A percentile compares a stretch with the other conserved stretches of the same genome.
phyloP scores from a whole-genome alignment of 2,888 invertebrate genomes.

The Deilephila elpenor region DNA sequence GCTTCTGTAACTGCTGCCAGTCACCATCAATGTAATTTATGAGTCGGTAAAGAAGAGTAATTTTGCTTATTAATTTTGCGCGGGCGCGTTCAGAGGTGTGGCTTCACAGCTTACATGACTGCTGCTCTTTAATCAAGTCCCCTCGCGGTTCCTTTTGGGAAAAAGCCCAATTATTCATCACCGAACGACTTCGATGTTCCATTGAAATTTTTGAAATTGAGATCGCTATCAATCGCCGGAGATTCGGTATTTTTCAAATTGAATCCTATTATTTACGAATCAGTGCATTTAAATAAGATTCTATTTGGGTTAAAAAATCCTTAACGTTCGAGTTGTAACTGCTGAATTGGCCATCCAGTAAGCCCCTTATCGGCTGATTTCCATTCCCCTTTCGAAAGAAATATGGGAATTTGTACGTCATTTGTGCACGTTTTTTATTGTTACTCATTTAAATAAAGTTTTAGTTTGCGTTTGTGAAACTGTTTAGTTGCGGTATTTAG shows the following conservation, averaged over 20 bases:
- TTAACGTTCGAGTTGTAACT: constrained; percentile 49
- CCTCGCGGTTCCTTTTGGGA: constrained; percentile 46
- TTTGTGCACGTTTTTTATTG: constrained; percentile 45
- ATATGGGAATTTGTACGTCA: constrained; percentile 31
- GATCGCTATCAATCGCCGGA: constrained; percentile 37
- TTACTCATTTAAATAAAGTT: constrained; percentile 52
- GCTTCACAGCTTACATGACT: constrained; percentile 71
- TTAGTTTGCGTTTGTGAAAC: constrained; percentile 48
- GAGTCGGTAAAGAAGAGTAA: constrained; percentile 75
- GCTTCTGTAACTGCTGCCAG: constrained; percentile 69
- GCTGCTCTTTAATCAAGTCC: constrained; percentile 63
- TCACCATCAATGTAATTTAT: constrained; percentile 79
- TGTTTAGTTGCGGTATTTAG: constrained; percentile 32
- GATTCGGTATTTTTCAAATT: constrained; percentile 37
- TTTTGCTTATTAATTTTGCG: constrained; percentile 79
- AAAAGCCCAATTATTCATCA: constrained; percentile 56
- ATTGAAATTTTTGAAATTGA: constrained; percentile 48
- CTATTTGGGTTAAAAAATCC: constrained; percentile 51
- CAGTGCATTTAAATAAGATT: constrained; percentile 44
- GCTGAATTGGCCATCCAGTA: constrained; percentile 59
- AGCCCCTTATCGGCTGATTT: constrained; percentile 63
- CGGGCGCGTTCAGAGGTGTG: constrained; percentile 66
- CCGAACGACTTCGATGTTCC: constrained; percentile 49
- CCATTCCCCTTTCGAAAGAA: constrained; percentile 54
- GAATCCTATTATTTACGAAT: constrained; percentile 43